Evolutionary conservation across 1,140 invertebrate genomes (phyloP), one percentile per base, ranked within the genome.

Genomic region (Saccostrea echinata): DNA sequence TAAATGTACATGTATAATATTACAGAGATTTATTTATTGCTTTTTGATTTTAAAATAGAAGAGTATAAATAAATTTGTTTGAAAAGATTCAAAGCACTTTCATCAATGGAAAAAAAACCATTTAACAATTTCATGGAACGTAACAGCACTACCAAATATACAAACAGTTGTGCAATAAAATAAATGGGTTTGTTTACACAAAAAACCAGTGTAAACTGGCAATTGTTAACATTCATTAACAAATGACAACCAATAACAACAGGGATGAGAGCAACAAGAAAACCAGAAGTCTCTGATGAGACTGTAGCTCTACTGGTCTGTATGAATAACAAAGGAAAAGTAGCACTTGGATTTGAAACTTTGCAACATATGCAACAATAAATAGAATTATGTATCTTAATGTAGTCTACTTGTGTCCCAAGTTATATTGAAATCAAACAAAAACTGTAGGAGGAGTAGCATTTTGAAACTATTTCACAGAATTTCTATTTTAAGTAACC

Each of bases 211-310:
- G 2, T n/a, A 21, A 21, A 21, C 18, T 61, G 18, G 2, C 21
- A 61, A 61, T 61, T 43, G 43, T 43, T 61, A 61, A 61, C 18
- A 61, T 0, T 21, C 55, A n/a, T 61, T 21, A 61, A 18, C 55
- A 61, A 61, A 61, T 57, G n/a, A 61, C 55, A 61, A 61, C 18
- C 55, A 61, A 61, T 61, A 61, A 61, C 55, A 61, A 61, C n/a
- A n/a, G n/a, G 55, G 55, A 61, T 9, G 43, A 43, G 43, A 43
- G 43, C 4, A 57, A 57, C 55, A 57, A 57, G 55, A 13, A 57
- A 61, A 55, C n/a, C n/a, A n/a, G n/a, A n/a, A n/a, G n/a, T n/a
- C n/a, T n/a, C n/a, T n/a, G n/a, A n/a, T n/a, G n/a, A n/a, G n/a
- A n/a, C n/a, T n/a, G n/a, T n/a, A n/a, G n/a, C n/a, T n/a, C n/a